These are phyloP conservation scores for Orthochromis indermauri DNA, from an alignment of 2,113 vertebrate species.

Conservation along the genomic window DNA sequence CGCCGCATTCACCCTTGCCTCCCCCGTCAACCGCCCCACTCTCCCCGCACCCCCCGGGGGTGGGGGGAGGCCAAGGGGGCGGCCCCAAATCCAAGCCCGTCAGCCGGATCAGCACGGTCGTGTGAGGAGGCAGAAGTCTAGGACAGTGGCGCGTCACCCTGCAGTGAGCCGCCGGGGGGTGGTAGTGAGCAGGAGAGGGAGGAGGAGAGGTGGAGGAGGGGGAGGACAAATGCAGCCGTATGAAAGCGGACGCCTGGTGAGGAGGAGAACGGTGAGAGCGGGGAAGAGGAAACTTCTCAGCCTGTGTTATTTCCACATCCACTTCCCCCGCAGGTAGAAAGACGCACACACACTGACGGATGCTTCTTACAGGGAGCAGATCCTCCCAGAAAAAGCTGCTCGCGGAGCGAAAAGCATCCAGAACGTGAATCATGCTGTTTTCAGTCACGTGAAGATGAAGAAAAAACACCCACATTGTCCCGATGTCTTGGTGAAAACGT, in stretches of 20 bases:
- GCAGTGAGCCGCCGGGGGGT: conserved; percentile 14
- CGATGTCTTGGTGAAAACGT: background rate
- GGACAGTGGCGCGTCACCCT: conserved; percentile 19
- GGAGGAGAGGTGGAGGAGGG: conserved; percentile 11
- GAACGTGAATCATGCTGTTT: background rate
- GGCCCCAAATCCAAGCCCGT: conserved; percentile 82
- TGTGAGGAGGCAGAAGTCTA: conserved; percentile 67
- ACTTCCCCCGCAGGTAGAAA: conserved; percentile 66
- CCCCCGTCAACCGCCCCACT: conserved; percentile 61
- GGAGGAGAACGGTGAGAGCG: conserved; percentile 31
- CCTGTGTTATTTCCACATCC: conserved; percentile 74
- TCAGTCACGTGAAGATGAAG: background rate
- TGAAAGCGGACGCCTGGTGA: conserved; percentile 31
- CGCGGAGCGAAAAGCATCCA: background rate
- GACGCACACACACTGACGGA: background rate
- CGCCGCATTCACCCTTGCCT: conserved; percentile 69
- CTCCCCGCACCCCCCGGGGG: conserved; percentile 70
- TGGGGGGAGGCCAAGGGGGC: conserved; percentile 59
- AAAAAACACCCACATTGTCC: background rate
- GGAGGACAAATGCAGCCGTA: conserved; percentile 30
- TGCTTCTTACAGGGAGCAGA: background rate
- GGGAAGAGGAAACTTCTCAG: conserved; percentile 67
- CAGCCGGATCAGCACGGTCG: conserved; percentile 90
- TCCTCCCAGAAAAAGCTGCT: background rate
- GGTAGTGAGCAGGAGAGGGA: conserved; percentile 30